phyloP scores from a whole-genome alignment of 2,888 invertebrate genomes.

The Aromia moschata region DNA sequence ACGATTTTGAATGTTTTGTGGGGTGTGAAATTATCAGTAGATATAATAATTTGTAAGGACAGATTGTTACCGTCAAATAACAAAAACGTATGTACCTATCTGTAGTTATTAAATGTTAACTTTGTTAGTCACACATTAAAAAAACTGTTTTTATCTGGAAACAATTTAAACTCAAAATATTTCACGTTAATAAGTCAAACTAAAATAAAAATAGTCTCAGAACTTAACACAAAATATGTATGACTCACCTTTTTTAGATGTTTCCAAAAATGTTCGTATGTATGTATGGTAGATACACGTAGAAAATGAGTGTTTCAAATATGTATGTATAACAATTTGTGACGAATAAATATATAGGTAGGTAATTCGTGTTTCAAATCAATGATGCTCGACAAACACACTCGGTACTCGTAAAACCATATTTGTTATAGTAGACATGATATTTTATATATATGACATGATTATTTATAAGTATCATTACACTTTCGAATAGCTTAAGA shows the following conservation, averaged over 20 bases:
- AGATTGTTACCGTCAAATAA: too few relatives aligned
- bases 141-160: not conserved
- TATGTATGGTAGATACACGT: constrained; percentile 36
- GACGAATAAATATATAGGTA: constrained; percentile 5
- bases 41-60: too few relatives aligned
- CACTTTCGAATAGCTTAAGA: not conserved
- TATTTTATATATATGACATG: too few relatives aligned
- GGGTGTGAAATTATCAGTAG: too few relatives aligned
- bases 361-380: constrained; percentile 4
- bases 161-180: not conserved
- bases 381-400: constrained; percentile 18
- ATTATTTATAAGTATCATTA: too few relatives aligned
- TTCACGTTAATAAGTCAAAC: constrained; percentile 13
- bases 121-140: constrained; percentile 22
- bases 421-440: not conserved
- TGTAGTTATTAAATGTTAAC: not conserved
- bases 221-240: constrained; percentile 23
- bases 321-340: constrained; percentile 19
- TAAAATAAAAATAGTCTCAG: constrained; percentile 5
- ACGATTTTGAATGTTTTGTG: too few relatives aligned
- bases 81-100: too few relatives aligned
- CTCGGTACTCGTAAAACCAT: constrained; percentile 14
- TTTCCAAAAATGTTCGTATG: constrained; percentile 43
- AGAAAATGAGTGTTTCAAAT: constrained; percentile 12
- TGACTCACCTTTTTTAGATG: constrained; percentile 43